Percentiles rank a stretch among this genome's conserved stretches.
Evolutionary conservation across 2,797 vertebrate species (phyloP).

Genomic region (Oceanodroma leucorhoa): DNA sequence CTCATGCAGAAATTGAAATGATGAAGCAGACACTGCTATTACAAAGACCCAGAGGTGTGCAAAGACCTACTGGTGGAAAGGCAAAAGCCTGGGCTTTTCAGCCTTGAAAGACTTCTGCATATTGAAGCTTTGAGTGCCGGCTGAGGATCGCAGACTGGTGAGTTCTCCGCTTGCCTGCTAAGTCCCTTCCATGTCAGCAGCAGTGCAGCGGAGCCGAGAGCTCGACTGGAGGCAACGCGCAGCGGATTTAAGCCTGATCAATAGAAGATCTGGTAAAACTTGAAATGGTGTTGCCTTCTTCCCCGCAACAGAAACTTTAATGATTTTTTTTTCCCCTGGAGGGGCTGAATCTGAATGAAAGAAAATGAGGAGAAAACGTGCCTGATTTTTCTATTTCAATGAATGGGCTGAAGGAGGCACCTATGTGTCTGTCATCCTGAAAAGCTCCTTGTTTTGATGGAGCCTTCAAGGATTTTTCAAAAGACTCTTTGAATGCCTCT

Average conservation of each 20-base stretch:
- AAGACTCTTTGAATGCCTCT: neutral
- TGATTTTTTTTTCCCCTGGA: neutral
- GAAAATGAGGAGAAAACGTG: neutral
- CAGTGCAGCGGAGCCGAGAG: neutral
- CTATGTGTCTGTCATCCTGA: slow-evolving; percentile 15
- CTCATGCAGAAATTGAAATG: slow-evolving; percentile 49
- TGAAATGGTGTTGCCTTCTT: neutral
- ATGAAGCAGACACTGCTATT: slow-evolving; percentile 29
- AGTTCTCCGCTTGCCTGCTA: neutral
- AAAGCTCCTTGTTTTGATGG: slow-evolving; percentile 61
- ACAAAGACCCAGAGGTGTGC: slow-evolving; percentile 55
- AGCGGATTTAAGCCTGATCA: neutral
- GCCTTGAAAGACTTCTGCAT: neutral
- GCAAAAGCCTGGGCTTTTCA: slow-evolving; percentile 44
- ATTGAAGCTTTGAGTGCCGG: neutral
- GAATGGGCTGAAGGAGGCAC: slow-evolving; percentile 38
- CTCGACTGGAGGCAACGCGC: rapidly evolving
- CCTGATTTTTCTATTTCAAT: neutral
- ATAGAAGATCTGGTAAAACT: slow-evolving; percentile 20
- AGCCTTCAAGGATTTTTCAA: slow-evolving; percentile 42
- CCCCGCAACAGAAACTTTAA: neutral
- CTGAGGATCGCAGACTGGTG: neutral
- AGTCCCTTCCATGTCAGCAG: neutral
- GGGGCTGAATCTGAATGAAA: neutral
- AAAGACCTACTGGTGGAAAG: slow-evolving; percentile 30